Percentiles rank a stretch among this genome's conserved stretches.
Evolutionary conservation across 2,113 vertebrate genomes (phyloP).

Genomic region (Neogale vison): DNA sequence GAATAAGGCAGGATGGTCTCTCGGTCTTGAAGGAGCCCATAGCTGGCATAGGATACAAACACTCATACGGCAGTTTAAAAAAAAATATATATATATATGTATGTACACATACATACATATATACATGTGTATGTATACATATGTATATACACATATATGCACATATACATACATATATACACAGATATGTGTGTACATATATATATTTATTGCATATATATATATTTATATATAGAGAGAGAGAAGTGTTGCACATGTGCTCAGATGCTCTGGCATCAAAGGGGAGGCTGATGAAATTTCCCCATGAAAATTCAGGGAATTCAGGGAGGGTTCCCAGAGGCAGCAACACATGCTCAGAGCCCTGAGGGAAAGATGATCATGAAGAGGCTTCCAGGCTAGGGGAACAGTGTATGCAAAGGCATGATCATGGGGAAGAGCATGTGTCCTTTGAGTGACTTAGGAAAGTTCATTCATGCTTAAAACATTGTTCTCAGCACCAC

Average conservation of each 20-base stretch:
- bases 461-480: background rate
- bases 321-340: background rate
- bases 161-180: no score
- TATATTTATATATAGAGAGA: background rate
- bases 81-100: background rate
- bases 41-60: background rate
- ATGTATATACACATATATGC: no score
- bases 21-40: background rate
- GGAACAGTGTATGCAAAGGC: background rate
- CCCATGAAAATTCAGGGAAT: background rate
- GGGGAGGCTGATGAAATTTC: background rate
- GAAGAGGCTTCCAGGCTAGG: background rate
- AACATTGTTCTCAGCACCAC: background rate
- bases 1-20: background rate
- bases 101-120: no score
- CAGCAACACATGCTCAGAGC: background rate
- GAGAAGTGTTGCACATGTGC: background rate
- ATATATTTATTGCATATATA: no score
- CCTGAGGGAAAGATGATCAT: background rate
- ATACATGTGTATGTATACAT: no score
- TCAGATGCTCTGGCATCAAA: background rate
- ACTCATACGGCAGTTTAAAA: background rate
- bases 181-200: no score
- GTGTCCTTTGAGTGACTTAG: background rate
- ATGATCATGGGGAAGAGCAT: background rate